Evolutionary conservation across 2,113 vertebrate species (phyloP), one percentile per base, ranked within the genome.

Genomic region (Takifugu flavidus): DNA sequence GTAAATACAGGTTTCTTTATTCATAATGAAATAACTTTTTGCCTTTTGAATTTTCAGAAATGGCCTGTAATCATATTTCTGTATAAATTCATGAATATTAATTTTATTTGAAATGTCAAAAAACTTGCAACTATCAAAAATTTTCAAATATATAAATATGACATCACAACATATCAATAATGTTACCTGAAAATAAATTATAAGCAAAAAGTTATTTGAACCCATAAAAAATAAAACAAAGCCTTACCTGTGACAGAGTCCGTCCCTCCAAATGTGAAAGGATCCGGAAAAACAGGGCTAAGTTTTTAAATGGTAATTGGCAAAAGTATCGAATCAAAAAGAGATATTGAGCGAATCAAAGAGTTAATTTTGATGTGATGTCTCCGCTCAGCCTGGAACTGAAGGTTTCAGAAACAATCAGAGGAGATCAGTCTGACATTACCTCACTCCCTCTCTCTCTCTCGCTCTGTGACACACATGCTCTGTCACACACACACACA

Each of bases 371-470:
- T 47, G 45, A 15, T 47, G 45, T 47, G 20, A 42, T 20, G 53
- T 70, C 59, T 62, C 49, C 11, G 77, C 53, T 71, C 59, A 42
- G 12, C 68, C 34, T 59, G 68, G 62, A 52, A 72, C 34, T 59
- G 68, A 65, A 52, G 31, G 20, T 27, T 25, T 27, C 15, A 61
- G 5, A 56, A 46, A 63, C 67, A 25, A 34, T 34, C 63, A 46
- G 49, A 53, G 45, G 59, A 25, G 1, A 4, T 7, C 45, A 50
- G 59, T 56, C 55, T 7, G 53, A 54, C 49, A 31, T 2, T 0
- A 49, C 8, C 66, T 6, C 67, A 0, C 28, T 3, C 67, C 51
- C 62, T 51, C 67, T 42, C 64, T 74, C 67, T 14, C 29, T 25
- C 14, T 11, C 29, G n/a, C 29, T 13, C 50, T 14, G 44, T 47